Evolutionary conservation across 37 sponge, comb jelly and placozoan species (phyloP).

Genomic region (Amphimedon queenslandica): DNA sequence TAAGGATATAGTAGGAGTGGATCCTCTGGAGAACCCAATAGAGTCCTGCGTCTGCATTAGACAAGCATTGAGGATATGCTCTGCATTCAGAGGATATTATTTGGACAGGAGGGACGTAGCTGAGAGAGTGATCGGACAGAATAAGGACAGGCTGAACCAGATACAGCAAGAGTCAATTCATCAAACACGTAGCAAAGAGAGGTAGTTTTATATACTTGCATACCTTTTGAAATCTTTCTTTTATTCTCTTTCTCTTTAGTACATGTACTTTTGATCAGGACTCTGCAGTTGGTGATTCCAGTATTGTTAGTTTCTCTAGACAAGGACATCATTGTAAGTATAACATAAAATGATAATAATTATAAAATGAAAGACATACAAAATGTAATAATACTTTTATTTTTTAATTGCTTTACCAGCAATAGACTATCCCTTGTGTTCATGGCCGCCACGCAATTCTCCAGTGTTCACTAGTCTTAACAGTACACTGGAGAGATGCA

Average conservation of each 20-base stretch:
- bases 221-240: too few species aligned
- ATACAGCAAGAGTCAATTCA: background rate
- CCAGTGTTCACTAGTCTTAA: conserved; percentile 67
- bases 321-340: too few species aligned
- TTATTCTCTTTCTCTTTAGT: too few species aligned
- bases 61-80: conserved; percentile 79
- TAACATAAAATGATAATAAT: too few species aligned
- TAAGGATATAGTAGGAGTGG: conserved; percentile 49
- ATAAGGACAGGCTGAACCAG: conserved; percentile 16
- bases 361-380: too few species aligned
- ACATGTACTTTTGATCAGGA: too few species aligned
- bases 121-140: conserved; percentile 13
- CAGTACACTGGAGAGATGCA: conserved; percentile 84
- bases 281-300: too few species aligned
- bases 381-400: too few species aligned
- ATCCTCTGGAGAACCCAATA: conserved; percentile 56
- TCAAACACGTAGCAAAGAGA: too few species aligned
- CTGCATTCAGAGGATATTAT: conserved; percentile 83
- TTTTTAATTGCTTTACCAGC: too few species aligned
- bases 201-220: too few species aligned
- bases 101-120: conserved; percentile 72
- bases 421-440: conserved; percentile 1
- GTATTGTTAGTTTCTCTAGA: too few species aligned
- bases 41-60: conserved; percentile 44
- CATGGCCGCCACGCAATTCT: conserved; percentile 83